A percentile compares a stretch with the other conserved stretches of the same genome.
Evolutionary conservation across 2,888 invertebrate genomes (phyloP).

Genomic region (Pyrochroa serraticornis): DNA sequence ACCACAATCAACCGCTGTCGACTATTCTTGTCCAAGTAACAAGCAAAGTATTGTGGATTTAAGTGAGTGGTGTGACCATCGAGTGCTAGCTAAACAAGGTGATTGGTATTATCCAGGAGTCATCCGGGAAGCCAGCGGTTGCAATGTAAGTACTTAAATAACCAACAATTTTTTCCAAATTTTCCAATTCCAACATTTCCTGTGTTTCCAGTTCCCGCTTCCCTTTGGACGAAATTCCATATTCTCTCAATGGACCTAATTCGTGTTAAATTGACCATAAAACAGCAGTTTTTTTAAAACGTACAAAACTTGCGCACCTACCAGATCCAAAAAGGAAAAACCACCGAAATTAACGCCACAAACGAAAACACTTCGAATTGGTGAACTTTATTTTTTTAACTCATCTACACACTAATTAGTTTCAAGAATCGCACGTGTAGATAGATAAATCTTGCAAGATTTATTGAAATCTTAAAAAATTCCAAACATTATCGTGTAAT

Average conservation of each 20-base stretch:
- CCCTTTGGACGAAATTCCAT: not conserved
- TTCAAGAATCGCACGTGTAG: no score
- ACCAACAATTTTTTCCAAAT: not conserved
- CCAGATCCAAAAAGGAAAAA: no score
- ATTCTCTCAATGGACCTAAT: not conserved
- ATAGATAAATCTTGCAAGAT: no score
- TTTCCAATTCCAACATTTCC: not conserved
- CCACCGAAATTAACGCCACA: no score
- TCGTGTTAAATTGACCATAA: no score
- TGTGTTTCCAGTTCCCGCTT: not conserved
- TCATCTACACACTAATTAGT: no score
- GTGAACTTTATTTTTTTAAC: no score
- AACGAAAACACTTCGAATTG: no score
- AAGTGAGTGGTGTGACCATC: conserved; percentile 91
- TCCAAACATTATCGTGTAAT: no score
- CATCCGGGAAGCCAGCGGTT: conserved; percentile 75
- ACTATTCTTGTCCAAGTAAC: conserved; percentile 51
- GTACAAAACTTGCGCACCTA: no score
- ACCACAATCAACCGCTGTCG: conserved; percentile 54
- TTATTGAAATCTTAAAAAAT: no score
- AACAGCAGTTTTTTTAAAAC: no score
- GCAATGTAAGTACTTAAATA: conserved; percentile 58
- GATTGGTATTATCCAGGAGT: conserved; percentile 86
- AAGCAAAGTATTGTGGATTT: conserved; percentile 68
- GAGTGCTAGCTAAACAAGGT: conserved; percentile 87